These are phyloP conservation scores for Synergus laeviventris DNA, from an alignment of 2,888 invertebrate species.

Conservation along the genomic window DNA sequence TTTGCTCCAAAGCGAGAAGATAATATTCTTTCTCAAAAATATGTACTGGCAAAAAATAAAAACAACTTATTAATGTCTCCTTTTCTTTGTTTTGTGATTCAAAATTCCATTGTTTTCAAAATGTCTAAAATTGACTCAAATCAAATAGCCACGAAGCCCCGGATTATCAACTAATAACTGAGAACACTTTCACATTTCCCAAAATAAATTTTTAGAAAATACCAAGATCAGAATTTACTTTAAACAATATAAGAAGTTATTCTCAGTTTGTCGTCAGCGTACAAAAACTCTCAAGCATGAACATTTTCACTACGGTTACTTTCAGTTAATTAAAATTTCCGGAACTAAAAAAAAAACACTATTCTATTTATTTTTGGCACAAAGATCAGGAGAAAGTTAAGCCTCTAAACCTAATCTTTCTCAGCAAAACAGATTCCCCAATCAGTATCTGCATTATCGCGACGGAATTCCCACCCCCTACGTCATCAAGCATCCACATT, in stretches of 20 bases:
- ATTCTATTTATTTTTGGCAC: background rate
- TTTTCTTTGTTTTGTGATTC: background rate
- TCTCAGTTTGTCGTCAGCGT: constrained; percentile 12
- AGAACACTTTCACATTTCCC: background rate
- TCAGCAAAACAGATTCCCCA: background rate
- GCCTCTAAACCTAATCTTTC: background rate
- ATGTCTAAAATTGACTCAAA: background rate
- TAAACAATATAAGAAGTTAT: constrained; percentile 19
- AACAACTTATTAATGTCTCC: background rate
- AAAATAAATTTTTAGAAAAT: background rate
- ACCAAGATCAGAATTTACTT: constrained; percentile 4
- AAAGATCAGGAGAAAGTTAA: background rate
- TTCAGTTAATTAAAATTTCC: background rate
- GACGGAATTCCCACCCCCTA: constrained; percentile 22
- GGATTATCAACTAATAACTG: background rate
- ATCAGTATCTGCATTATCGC: background rate
- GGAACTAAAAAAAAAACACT: background rate
- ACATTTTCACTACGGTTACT: background rate
- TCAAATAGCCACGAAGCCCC: background rate
- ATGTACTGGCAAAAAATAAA: background rate
- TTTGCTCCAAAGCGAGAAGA: no score
- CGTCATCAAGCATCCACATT: constrained; percentile 2
- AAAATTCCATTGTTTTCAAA: background rate
- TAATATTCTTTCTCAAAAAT: no score
- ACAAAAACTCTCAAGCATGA: constrained; percentile 4